These are phyloP conservation scores for Darevskia mixta DNA, from an alignment of 2,797 vertebrate species.

Conservation along the genomic window DNA sequence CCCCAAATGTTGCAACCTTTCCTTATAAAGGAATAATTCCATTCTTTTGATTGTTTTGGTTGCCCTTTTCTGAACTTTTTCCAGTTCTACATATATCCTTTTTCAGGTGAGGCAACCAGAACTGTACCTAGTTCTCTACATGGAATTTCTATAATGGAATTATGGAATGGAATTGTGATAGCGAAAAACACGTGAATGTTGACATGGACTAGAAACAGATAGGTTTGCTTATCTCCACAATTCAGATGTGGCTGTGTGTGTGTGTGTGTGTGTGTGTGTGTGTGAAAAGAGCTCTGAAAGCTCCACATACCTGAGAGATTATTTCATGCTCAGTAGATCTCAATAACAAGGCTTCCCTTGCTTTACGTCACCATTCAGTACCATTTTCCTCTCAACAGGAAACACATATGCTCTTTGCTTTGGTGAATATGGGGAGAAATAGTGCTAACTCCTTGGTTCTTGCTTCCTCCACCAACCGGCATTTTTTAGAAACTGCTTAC, in stretches of 20 bases:
- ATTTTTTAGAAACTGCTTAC: conserved; percentile 7
- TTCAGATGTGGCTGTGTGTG: not conserved
- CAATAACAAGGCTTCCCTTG: not conserved
- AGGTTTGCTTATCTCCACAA: not conserved
- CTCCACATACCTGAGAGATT: not conserved
- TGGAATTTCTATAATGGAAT: too few relatives aligned
- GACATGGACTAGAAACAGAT: not conserved
- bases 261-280: too few relatives aligned
- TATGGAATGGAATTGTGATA: too few relatives aligned
- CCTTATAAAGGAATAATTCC: too few relatives aligned
- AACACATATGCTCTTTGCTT: not conserved
- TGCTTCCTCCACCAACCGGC: conserved; percentile 12
- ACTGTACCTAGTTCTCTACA: too few relatives aligned
- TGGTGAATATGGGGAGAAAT: not conserved
- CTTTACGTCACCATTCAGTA: not conserved
- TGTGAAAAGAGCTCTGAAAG: too few relatives aligned
- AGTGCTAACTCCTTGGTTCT: not conserved
- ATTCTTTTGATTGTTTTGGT: too few relatives aligned
- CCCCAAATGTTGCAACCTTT: too few relatives aligned
- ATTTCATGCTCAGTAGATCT: not conserved
- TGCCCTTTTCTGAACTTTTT: too few relatives aligned
- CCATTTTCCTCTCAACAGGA: rapidly evolving
- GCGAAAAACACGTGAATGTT: not conserved
- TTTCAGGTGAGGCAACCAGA: too few relatives aligned
- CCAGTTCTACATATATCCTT: too few relatives aligned